Base-by-base conservation (phyloP, 2,113 vertebrate genomes). In the Tichodroma muraria region DNA sequence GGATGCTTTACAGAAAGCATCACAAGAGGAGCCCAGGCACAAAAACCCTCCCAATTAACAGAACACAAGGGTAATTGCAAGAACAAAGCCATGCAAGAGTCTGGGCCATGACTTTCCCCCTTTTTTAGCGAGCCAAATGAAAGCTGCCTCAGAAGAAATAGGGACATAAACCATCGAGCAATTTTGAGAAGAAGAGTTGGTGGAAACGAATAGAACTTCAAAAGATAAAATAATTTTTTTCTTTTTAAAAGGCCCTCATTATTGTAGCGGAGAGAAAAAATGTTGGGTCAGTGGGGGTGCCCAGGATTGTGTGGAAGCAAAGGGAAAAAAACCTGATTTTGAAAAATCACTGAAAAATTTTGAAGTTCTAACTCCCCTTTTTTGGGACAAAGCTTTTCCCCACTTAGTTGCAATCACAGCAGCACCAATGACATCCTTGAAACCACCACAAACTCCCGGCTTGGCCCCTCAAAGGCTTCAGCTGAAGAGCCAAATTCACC, bases 161-260 rank as follows among this genome's bases (percentile, higher is more conserved):
- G 22, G 27, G 35, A 30, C 52, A 30, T 1, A 54, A n/a, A 45
- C 20, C 2, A 0, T 2, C 0, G 6, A 76, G 19, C 8, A 72
- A 8, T 53, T 80, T 22, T 11, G 16, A 5, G 53, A 44, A 31
- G 23, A 60, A 22, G 10, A 11, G 14, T 15, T 49, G 18, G 24
- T 35, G 24, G 42, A 35, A 72, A 15, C 11, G 9, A 80, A 53
- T 2, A 56, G 35, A 53, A 45, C 57, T 82, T 79, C 27, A 75
- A 61, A 81, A 40, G 45, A 10, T 23, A 23, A 65, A 64, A 77
- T 30, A 40, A 40, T 40, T 40, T 40, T n/a, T n/a, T n/a, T n/a
- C n/a, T 38, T 49, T 49, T 40, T 20, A 5, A 11, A 42, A 40
- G 8, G 22, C 6, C 5, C 9, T 72, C 44, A 23, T 59, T 38